These are phyloP conservation scores for Apodemus sylvaticus DNA, from an alignment of 2,113 vertebrate species.

Conservation along the genomic window DNA sequence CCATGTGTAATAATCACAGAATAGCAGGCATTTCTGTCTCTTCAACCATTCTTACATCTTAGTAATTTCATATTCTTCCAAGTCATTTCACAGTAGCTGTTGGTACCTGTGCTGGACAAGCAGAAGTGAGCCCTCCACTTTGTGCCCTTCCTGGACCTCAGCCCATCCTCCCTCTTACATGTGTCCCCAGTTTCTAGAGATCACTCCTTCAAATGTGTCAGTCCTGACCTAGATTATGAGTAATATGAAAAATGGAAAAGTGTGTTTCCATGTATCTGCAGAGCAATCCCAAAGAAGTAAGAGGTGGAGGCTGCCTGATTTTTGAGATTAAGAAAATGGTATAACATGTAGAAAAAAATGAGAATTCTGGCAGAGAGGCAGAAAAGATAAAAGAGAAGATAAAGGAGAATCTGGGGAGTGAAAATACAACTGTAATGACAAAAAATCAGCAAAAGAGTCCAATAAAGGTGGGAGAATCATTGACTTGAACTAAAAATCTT, in stretches of 20 bases:
- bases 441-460: not conserved
- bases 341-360: not conserved
- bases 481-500: not conserved
- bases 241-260: not conserved
- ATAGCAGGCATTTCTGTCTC: not conserved
- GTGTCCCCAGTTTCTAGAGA: not conserved
- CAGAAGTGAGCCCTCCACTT: not conserved
- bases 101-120: not conserved
- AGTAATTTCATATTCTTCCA: not conserved
- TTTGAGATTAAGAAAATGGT: not conserved
- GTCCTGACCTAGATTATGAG: not conserved
- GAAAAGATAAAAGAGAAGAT: not conserved
- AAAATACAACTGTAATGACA: not conserved
- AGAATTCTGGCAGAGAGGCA: not conserved
- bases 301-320: not conserved
- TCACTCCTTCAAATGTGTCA: not conserved
- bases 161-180: not conserved
- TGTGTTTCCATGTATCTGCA: not conserved
- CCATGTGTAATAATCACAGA: not conserved
- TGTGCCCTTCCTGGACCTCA: not conserved
- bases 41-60: not conserved
- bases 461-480: not conserved
- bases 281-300: not conserved
- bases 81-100: not conserved
- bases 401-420: not conserved